Base-by-base conservation (phyloP, 1,140 invertebrate species). In the Manduca sexta region DNA sequence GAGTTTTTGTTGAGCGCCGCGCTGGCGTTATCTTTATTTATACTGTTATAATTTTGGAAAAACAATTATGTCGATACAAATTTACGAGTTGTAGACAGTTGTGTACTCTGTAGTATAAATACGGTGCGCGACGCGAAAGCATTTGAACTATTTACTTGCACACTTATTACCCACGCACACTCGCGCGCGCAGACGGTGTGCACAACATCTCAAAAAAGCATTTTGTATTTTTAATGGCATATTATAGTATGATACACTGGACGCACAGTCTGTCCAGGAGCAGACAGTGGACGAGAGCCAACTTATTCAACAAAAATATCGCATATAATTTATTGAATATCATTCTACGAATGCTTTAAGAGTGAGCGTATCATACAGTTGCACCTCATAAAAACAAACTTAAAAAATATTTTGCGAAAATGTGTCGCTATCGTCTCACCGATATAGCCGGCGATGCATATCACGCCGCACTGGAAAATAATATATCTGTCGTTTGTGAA, bases 301-400 rank as follows among this genome's bases (percentile, higher is more conserved):
- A 82, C 56, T 61, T 58, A 59, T 64, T 74, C 60, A 63, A 81
- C 71, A 75, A 79, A 81, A 84, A 81, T 84, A 80, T 74, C 78
- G 60, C 61, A 67, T 77, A 77, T 82, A 82, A 82, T 77, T 82
- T 80, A 84, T 84, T 73, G 59, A 55, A 55, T 70, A 78, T 69
- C 60, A 76, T 77, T 81, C 77, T 81, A 75, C 72, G 60, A 71
- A 78, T 81, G 65, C 60, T 60, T 75, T 56, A 21, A 48, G 59
- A 63, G 65, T 77, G 73, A 82, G 60, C 54, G 53, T 69, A 56
- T 55, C 58, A 52, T 70, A 72, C 69, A 71, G 68, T 79, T 84
- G 78, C 78, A 84, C 73, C 67, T 84, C 75, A 71, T 82, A 80
- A 80, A 83, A 84, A 77, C 60, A 81, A 69, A 76, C 47, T 69